Percentiles rank a stretch among this genome's conserved stretches.
These are phyloP conservation scores for Anguilla obscura DNA, from an alignment of 2,797 vertebrate genomes.

Conservation along the genomic window DNA sequence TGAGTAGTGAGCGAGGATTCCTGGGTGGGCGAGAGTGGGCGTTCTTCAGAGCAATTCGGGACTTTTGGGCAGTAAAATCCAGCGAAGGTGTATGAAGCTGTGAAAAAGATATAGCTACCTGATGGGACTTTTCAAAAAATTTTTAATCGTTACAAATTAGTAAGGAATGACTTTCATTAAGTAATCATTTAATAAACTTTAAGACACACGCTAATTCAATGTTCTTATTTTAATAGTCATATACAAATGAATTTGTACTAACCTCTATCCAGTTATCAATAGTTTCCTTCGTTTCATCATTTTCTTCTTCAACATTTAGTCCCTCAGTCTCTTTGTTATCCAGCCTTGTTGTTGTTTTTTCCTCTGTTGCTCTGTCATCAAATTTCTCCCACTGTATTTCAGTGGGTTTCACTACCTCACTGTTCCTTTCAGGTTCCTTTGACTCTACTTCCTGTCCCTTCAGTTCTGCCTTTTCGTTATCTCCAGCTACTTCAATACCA, in stretches of 20 bases:
- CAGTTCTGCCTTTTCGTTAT: slow-evolving; percentile 41
- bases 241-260: background rate
- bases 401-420: slow-evolving; percentile 41
- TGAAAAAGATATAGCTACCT: slow-evolving; percentile 6
- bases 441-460: slow-evolving; percentile 52
- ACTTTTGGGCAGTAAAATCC: slow-evolving; percentile 67
- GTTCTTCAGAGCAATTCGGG: slow-evolving; percentile 72
- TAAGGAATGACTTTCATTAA: background rate
- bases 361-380: slow-evolving; percentile 9
- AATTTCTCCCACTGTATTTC: slow-evolving; percentile 40
- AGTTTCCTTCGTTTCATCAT: background rate
- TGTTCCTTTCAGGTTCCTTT: slow-evolving; percentile 52
- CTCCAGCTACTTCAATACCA: background rate
- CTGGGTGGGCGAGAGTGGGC: slow-evolving; percentile 65
- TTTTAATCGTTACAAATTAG: background rate
- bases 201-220: background rate
- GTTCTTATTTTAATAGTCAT: background rate
- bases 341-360: slow-evolving; percentile 24
- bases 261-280: slow-evolving; percentile 22
- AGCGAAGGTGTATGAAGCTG: slow-evolving; percentile 51
- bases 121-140: background rate
- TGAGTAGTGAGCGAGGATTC: slow-evolving; percentile 66
- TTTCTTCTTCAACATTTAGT: background rate
- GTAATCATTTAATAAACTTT: background rate
- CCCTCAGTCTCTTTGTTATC: slow-evolving; percentile 12